A percentile compares a stretch with the other conserved stretches of the same genome.
Conservation (phyloP, 1,140 invertebrate genomes). For the Sminthurides bifidus region DNA sequence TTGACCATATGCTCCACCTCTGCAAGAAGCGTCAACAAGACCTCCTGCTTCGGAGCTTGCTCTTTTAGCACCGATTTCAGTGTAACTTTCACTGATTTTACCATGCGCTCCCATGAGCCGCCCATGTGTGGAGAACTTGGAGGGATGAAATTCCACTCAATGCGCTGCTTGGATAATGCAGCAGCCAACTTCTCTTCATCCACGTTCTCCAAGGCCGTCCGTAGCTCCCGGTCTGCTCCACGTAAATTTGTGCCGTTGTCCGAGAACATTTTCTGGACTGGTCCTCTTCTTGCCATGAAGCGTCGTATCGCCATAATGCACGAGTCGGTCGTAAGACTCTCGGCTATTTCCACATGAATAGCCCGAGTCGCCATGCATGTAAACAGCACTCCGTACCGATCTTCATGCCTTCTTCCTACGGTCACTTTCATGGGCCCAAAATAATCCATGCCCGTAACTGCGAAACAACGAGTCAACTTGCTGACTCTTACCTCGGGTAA, state of each 20-base stretch:
- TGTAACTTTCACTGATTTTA: conserved; percentile 8
- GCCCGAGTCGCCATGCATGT: conserved; percentile 30
- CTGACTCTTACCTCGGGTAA: conserved; percentile 15
- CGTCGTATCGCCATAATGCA: background rate
- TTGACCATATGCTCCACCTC: conserved; percentile 13
- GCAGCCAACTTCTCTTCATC: background rate
- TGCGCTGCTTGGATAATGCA: conserved; percentile 6
- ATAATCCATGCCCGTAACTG: conserved; percentile 23
- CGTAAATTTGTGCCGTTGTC: conserved; percentile 34
- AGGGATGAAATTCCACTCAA: conserved; percentile 29
- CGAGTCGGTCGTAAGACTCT: conserved; percentile 18
- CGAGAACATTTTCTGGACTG: conserved; percentile 17
- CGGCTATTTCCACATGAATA: conserved; percentile 32
- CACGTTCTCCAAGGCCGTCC: background rate
- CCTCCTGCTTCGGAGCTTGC: conserved; percentile 1
- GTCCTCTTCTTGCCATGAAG: conserved; percentile 24
- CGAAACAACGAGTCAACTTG: conserved; percentile 6
- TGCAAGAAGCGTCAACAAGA: background rate
- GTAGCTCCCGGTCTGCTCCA: conserved; percentile 15
- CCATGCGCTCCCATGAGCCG: conserved; percentile 31
- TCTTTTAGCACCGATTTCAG: background rate
- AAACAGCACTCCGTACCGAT: conserved; percentile 31
- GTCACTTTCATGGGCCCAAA: conserved; percentile 27
- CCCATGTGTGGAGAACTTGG: conserved; percentile 26
- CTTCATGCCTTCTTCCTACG: conserved; percentile 13